Evolutionary conservation across 1,140 invertebrate genomes (phyloP).

Genomic region (Drosophila burlai): DNA sequence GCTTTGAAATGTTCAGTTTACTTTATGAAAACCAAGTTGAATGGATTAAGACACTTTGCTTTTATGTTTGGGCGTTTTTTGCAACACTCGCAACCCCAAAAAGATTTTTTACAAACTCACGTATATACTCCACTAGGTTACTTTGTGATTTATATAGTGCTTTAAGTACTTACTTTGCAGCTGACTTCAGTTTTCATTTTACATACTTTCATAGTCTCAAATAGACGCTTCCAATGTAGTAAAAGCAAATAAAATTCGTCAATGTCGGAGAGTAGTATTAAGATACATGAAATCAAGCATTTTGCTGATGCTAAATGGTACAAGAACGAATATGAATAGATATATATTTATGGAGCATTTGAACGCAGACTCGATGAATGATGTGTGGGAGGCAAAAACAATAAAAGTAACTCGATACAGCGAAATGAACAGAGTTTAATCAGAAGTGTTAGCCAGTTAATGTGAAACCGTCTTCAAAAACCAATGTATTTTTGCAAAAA

Average conservation of each 20-base stretch:
- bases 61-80: constrained; percentile 18
- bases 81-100: constrained; percentile 15
- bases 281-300: constrained; percentile 38
- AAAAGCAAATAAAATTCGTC: constrained; percentile 44
- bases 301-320: constrained; percentile 47
- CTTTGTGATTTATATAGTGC: constrained; percentile 78
- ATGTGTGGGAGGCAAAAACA: constrained; percentile 64
- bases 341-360: constrained; percentile 62
- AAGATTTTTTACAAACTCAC: constrained; percentile 35
- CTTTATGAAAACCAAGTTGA: constrained; percentile 28
- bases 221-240: constrained; percentile 63
- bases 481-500: constrained; percentile 34
- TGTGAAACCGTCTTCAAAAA: constrained; percentile 72
- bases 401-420: constrained; percentile 81
- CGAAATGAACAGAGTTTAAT: constrained; percentile 68
- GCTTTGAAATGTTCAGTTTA: constrained; percentile 31
- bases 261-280: constrained; percentile 49
- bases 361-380: constrained; percentile 41
- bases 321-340: constrained; percentile 61
- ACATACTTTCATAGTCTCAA: constrained; percentile 43
- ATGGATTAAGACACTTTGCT: constrained; percentile 39
- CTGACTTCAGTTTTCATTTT: constrained; percentile 45
- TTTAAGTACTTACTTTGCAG: constrained; percentile 76
- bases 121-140: constrained; percentile 74
- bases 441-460: constrained; percentile 56